Base-by-base conservation (phyloP, 2,113 vertebrate genomes). In the Steatornis caripensis region DNA sequence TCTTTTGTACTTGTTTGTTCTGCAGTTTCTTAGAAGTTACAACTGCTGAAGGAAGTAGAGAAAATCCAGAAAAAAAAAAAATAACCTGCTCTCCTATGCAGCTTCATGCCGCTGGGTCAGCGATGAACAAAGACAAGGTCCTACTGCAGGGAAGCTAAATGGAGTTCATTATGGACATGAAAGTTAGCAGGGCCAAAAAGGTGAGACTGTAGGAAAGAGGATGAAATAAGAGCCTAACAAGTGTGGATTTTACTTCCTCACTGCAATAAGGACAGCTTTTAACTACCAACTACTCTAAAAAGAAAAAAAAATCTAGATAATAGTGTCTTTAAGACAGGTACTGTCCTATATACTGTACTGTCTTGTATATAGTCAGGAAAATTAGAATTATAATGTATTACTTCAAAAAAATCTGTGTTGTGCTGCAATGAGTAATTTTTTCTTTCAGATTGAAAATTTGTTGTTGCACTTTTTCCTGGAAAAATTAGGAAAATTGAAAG, bases 81-180 rank as follows among this genome's bases (percentile, higher is more conserved):
- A 45, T 9, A 83, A 62, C 60, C 48, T 68, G 91, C 75, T 97
- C 95, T 92, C 93, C 90, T 64, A 83, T 82, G 90, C 93, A 84
- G 95, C 92, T 96, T 94, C 91, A 57, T 8, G 16, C 90, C 13
- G 32, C 90, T 82, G 87, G 96, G 97, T 97, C 97, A 95, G 90
- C 97, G 97, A 97, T 97, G 97, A 96, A 97, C 90, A 97, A 97
- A 97, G 96, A 96, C 87, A 97, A 95, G 96, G 96, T 97, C 94
- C 92, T 96, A 72, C 94, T 93, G 90, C 90, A 95, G 93, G 90
- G 89, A 96, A 97, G 94, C 97, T 94, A 97, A 97, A 97, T 97
- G 94, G 96, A 97, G 97, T 97, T 97, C 96, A 97, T 97, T 97
- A 97, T 55, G 88, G 94, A 94, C 93, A 97, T 96, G 93, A 97